Percentiles rank a stretch among this genome's conserved stretches.
Conservation (phyloP, 2,888 invertebrate genomes). For the Galeruca laticollis region DNA sequence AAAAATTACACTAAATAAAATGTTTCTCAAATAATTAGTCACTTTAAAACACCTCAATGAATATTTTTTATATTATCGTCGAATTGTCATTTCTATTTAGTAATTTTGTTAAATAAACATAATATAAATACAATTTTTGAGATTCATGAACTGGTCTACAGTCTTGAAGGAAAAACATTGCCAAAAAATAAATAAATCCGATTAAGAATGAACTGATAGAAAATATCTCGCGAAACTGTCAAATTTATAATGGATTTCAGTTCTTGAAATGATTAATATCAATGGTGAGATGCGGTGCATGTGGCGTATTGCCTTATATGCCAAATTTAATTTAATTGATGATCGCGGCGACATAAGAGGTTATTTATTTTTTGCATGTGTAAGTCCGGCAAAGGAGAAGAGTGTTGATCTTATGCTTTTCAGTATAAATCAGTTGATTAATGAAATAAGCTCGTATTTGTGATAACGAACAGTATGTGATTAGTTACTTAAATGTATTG, state of each 20-base stretch:
- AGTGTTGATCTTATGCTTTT: conserved; percentile 9
- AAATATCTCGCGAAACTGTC: conserved; percentile 12
- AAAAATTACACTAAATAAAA: too few relatives aligned
- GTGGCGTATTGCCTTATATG: conserved; percentile 27
- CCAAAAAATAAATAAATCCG: conserved; percentile 1
- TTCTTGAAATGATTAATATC: conserved; percentile 21
- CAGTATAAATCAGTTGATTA: conserved; percentile 15
- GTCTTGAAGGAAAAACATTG: neutral
- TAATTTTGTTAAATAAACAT: neutral
- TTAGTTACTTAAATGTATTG: too few relatives aligned
- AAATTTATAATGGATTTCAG: conserved; percentile 10
- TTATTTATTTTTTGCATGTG: conserved; percentile 21
- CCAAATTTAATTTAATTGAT: conserved; percentile 22
- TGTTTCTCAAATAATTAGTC: too few relatives aligned
- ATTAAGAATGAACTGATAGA: neutral
- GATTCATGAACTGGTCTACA: neutral
- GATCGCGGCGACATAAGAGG: conserved; percentile 9
- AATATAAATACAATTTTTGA: neutral
- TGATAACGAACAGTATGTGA: neutral
- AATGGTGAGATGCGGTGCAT: neutral
- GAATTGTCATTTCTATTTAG: neutral
- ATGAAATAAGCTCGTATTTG: neutral
- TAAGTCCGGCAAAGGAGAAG: neutral
- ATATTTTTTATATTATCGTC: neutral
- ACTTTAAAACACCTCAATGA: too few relatives aligned